A percentile compares a stretch with the other conserved stretches of the same genome.
Conservation (phyloP, 2,888 invertebrate species). For the Diplolepis rosae region DNA sequence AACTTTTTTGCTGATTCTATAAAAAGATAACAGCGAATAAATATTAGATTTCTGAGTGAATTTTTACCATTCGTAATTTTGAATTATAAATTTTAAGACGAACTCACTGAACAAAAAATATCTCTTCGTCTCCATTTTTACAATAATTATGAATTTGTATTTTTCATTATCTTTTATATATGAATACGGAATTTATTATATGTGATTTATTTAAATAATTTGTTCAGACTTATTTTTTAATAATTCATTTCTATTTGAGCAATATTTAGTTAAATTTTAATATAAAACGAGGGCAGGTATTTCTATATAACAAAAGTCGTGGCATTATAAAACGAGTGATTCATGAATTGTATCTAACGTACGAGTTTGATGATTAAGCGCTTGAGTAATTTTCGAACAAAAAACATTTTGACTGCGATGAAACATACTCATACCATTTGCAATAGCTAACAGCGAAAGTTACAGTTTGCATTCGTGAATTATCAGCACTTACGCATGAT, state of each 20-base stretch:
- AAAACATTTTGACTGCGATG: slow-evolving; percentile 52
- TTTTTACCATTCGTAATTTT: too few relatives aligned
- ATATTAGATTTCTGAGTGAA: too few relatives aligned
- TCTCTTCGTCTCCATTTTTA: too few relatives aligned
- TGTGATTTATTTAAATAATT: neutral
- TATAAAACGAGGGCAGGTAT: too few relatives aligned
- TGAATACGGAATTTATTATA: neutral
- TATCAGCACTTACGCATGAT: slow-evolving; percentile 39
- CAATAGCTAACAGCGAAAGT: slow-evolving; percentile 40
- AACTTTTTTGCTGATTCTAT: neutral
- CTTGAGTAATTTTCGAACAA: slow-evolving; percentile 51
- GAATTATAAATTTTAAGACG: too few relatives aligned
- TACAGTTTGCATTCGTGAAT: slow-evolving; percentile 14
- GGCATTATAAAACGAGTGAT: neutral
- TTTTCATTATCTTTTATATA: too few relatives aligned
- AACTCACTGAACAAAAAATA: too few relatives aligned
- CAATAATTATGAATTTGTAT: too few relatives aligned
- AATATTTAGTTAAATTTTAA: too few relatives aligned
- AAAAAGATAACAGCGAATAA: neutral
- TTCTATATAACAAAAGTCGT: too few relatives aligned
- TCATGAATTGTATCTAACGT: neutral
- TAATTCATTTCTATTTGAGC: neutral
- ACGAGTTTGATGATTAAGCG: slow-evolving; percentile 46
- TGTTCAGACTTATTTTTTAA: neutral
- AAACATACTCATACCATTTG: slow-evolving; percentile 48